Evolutionary conservation across 2,888 invertebrate genomes (phyloP).

Genomic region (Protodeltote pygarga): DNA sequence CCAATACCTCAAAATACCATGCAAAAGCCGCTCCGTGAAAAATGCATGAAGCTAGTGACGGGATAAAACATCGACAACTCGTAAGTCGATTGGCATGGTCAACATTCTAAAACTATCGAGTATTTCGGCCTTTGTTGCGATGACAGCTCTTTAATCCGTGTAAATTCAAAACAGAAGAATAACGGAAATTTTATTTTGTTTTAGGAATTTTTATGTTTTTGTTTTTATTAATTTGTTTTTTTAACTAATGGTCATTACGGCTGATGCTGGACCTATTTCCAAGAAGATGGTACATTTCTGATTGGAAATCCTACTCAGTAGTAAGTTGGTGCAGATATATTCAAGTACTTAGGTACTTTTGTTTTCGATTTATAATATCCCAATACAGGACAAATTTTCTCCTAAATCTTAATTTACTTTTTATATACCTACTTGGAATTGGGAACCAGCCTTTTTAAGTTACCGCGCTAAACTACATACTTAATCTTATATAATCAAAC

Average conservation of each 20-base stretch:
- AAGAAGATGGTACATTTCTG: too few species aligned
- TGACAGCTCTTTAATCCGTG: conserved; percentile 13
- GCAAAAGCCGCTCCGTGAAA: conserved; percentile 30
- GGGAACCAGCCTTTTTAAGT: too few species aligned
- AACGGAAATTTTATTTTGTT: not conserved
- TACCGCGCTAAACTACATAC: too few species aligned
- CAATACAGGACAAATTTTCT: too few species aligned
- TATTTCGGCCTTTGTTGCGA: conserved; percentile 17
- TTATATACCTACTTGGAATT: too few species aligned
- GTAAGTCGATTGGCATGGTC: conserved; percentile 40
- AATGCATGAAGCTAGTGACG: conserved; percentile 35
- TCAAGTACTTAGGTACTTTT: too few species aligned
- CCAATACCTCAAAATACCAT: conserved; percentile 35
- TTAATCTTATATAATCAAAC: too few species aligned
- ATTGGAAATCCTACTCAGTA: too few species aligned
- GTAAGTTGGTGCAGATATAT: too few species aligned
- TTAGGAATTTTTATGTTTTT: not conserved
- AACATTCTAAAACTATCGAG: conserved; percentile 29
- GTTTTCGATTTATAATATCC: too few species aligned
- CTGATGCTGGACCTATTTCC: too few species aligned
- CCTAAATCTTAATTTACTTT: too few species aligned
- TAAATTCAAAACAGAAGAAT: conserved; percentile 25
- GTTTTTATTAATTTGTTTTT: not conserved
- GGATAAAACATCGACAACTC: conserved; percentile 30
- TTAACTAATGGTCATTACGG: not conserved